A percentile compares a stretch with the other conserved stretches of the same genome.
These are phyloP conservation scores for Marmota flaviventris DNA, from an alignment of 2,113 vertebrate species.

Conservation along the genomic window DNA sequence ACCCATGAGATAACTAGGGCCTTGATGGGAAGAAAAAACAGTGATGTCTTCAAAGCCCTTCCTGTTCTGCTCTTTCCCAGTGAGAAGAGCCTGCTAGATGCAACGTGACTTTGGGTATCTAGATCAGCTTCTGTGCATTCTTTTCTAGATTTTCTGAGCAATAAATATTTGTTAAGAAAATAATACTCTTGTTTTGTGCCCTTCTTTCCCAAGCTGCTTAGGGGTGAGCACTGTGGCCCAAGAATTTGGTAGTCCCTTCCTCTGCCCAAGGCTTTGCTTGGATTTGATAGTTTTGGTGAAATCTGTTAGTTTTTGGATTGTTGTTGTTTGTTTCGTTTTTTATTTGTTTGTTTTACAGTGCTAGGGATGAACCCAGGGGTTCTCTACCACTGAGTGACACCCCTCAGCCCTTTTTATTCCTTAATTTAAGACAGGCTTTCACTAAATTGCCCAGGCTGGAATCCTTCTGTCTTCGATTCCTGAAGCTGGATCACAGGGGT, in stretches of 20 bases:
- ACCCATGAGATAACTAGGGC: background rate
- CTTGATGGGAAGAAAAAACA: background rate
- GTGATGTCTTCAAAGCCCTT: background rate
- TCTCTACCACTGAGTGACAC: background rate
- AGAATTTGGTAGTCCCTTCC: background rate
- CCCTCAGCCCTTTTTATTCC: background rate
- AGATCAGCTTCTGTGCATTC: background rate
- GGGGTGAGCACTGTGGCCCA: background rate
- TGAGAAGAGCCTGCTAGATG: background rate
- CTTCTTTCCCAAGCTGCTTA: background rate
- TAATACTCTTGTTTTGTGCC: background rate
- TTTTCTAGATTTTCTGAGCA: constrained; percentile 20
- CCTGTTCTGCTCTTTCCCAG: background rate
- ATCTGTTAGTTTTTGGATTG: background rate
- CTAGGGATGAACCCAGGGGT: background rate
- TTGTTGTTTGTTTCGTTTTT: background rate
- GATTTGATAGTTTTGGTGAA: constrained; percentile 34
- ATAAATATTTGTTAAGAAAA: background rate
- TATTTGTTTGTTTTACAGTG: background rate
- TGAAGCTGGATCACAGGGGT: background rate
- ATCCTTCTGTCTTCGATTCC: background rate
- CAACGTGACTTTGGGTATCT: background rate
- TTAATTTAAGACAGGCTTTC: background rate
- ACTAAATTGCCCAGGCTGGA: background rate
- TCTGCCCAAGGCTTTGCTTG: background rate